These are phyloP conservation scores for Allolobophora icterica DNA, from an alignment of 2,888 invertebrate genomes.

Conservation along the genomic window DNA sequence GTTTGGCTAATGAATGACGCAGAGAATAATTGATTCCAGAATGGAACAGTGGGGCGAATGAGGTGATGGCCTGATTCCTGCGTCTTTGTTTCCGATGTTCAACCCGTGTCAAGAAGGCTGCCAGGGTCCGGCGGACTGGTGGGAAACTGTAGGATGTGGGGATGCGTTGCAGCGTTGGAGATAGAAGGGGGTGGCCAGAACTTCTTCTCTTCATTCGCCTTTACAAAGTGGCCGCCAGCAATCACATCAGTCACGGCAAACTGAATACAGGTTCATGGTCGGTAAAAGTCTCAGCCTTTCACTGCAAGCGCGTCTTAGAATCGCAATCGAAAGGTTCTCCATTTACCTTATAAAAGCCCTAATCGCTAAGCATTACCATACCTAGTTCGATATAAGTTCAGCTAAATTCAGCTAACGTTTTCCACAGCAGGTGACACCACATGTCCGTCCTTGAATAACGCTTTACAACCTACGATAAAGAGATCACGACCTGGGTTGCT, in stretches of 20 bases:
- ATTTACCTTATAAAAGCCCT: neutral
- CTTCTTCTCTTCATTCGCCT: neutral
- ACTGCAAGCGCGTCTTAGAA: neutral
- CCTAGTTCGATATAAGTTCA: too few species aligned
- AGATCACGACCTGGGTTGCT: too few species aligned
- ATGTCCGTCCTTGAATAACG: too few species aligned
- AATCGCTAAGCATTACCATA: too few species aligned
- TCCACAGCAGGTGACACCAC: too few species aligned
- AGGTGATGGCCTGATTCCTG: neutral
- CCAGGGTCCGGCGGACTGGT: neutral
- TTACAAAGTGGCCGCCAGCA: neutral
- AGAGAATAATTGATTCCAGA: neutral
- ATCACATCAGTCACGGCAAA: neutral
- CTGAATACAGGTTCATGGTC: neutral
- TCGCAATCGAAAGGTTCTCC: neutral
- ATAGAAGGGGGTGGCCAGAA: neutral
- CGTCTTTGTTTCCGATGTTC: neutral
- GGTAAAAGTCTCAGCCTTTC: neutral
- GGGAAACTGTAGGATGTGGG: neutral
- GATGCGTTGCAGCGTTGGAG: neutral
- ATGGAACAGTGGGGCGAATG: neutral
- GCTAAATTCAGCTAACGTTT: too few species aligned
- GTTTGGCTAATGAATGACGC: neutral
- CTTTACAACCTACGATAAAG: too few species aligned
- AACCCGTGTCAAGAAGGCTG: neutral